These are phyloP conservation scores for Suillia variegata DNA, from an alignment of 2,888 invertebrate species.

Conservation along the genomic window DNA sequence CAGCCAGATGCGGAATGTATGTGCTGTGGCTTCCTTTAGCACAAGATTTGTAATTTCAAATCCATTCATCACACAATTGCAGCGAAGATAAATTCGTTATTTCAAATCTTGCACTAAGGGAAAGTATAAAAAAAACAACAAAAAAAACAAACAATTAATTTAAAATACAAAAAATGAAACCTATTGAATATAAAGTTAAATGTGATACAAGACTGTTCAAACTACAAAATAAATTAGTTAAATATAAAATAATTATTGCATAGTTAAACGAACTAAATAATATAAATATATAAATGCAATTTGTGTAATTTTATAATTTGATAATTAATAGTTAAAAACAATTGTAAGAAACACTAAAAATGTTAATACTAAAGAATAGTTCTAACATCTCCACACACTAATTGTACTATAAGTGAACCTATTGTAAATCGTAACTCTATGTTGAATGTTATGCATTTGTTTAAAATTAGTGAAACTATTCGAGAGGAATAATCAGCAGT, in stretches of 20 bases:
- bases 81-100: too few relatives aligned
- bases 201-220: slow-evolving; percentile 55
- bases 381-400: background rate
- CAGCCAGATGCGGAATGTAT: too few relatives aligned
- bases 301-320: background rate
- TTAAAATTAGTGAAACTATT: background rate
- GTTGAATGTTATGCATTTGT: slow-evolving; percentile 3
- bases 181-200: slow-evolving; percentile 32
- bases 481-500: too few relatives aligned
- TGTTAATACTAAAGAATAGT: background rate
- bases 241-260: slow-evolving; percentile 22
- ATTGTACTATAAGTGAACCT: background rate
- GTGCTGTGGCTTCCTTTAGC: too few relatives aligned
- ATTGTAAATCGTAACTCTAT: background rate
- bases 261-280: background rate
- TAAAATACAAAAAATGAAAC: too few relatives aligned
- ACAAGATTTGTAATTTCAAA: too few relatives aligned
- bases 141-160: too few relatives aligned
- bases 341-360: too few relatives aligned
- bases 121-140: too few relatives aligned
- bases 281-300: background rate
- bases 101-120: too few relatives aligned
- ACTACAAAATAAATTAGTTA: slow-evolving; percentile 34
- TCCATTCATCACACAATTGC: too few relatives aligned
- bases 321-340: too few relatives aligned